Percentiles rank a stretch among this genome's conserved stretches.
phyloP scores from a whole-genome alignment of 2,888 invertebrate species.

The Leucania comma region DNA sequence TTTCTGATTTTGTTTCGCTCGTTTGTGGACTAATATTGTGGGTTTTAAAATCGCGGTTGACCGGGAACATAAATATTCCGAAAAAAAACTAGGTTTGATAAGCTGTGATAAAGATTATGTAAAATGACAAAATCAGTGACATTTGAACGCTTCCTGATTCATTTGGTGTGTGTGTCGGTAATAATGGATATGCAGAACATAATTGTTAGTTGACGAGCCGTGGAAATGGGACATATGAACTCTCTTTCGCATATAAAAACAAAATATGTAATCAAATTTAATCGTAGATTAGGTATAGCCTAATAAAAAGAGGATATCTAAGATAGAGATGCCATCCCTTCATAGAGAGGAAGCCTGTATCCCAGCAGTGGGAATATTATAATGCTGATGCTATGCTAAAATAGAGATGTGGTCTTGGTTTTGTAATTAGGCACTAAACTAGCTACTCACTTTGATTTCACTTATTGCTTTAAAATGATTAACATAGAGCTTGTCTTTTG shows the following conservation, averaged over 20 bases:
- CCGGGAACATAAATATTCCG: too few relatives aligned
- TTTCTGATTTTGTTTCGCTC: too few relatives aligned
- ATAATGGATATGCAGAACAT: constrained; percentile 2
- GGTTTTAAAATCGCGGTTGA: too few relatives aligned
- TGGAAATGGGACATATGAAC: constrained; percentile 26
- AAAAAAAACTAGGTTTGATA: neutral
- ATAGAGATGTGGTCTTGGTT: neutral
- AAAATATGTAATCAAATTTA: neutral
- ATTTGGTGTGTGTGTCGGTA: neutral
- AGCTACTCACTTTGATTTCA: neutral
- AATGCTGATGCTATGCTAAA: too few relatives aligned
- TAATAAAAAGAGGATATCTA: too few relatives aligned
- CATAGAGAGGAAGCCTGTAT: too few relatives aligned
- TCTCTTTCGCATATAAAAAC: constrained; percentile 18
- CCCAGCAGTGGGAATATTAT: too few relatives aligned
- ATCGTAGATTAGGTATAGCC: neutral
- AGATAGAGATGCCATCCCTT: too few relatives aligned
- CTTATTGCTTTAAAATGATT: neutral
- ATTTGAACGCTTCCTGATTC: neutral
- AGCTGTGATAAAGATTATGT: neutral
- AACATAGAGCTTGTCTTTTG: neutral
- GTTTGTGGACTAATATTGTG: too few relatives aligned
- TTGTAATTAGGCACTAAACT: neutral
- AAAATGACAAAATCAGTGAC: neutral
- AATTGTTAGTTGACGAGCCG: constrained; percentile 15